phyloP scores from a whole-genome alignment of 1,140 invertebrate species.

The Tyrophagus putrescentiae region DNA sequence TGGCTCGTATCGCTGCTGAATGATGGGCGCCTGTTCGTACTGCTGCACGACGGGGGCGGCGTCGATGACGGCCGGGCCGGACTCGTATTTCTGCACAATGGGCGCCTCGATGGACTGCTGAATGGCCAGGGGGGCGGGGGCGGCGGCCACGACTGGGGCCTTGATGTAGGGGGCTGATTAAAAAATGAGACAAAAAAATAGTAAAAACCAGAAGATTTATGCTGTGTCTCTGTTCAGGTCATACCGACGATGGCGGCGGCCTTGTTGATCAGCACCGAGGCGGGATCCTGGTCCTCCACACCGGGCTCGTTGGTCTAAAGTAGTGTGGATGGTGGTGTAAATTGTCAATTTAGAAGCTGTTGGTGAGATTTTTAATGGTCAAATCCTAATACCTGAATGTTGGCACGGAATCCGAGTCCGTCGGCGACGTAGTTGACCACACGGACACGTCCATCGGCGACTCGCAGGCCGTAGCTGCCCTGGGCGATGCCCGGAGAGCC shows the following conservation, averaged over 20 bases:
- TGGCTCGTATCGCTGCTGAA: not conserved
- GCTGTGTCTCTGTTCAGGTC: not conserved
- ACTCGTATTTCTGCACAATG: not conserved
- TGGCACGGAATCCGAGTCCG: slow-evolving; percentile 24
- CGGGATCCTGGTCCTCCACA: slow-evolving; percentile 28
- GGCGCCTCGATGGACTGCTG: slow-evolving; percentile 9
- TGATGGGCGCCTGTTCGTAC: not conserved
- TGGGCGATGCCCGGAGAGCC: slow-evolving; percentile 26
- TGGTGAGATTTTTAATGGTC: not conserved
- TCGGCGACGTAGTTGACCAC: slow-evolving; percentile 30
- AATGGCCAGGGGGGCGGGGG: slow-evolving; percentile 18
- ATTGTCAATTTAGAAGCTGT: slow-evolving; percentile 11
- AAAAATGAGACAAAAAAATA: not conserved
- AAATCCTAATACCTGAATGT: too few relatives aligned
- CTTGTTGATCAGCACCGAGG: slow-evolving; percentile 27
- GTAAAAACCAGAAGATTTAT: not conserved
- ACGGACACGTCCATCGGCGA: slow-evolving; percentile 28
- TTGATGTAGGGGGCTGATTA: slow-evolving; percentile 21
- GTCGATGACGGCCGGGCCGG: slow-evolving; percentile 9
- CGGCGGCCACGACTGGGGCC: not conserved
- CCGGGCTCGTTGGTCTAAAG: slow-evolving; percentile 30
- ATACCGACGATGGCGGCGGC: slow-evolving; percentile 21
- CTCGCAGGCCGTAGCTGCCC: slow-evolving; percentile 29
- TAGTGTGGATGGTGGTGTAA: slow-evolving; percentile 25
- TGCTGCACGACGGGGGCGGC: slow-evolving; percentile 18